Conservation (phyloP, 2,113 vertebrate species). For the Silurus asotus region DNA sequence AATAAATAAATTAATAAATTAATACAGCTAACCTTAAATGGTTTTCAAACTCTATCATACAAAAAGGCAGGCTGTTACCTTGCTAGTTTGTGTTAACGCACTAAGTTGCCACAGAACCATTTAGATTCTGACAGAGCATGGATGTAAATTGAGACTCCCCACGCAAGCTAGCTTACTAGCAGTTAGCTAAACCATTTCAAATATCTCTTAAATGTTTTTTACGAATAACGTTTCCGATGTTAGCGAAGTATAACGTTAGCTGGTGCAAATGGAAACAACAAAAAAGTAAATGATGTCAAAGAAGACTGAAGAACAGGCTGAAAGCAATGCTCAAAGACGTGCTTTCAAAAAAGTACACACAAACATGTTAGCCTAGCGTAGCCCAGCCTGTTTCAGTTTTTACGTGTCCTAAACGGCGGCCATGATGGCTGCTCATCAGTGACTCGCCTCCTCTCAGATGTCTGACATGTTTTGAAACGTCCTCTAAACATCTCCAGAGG, state of each 20-base stretch:
- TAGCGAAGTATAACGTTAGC: neutral
- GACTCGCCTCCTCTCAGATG: conserved; percentile 42
- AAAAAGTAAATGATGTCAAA: neutral
- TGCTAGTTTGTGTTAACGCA: neutral
- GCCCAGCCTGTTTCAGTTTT: neutral
- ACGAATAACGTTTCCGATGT: neutral
- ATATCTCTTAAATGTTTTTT: neutral
- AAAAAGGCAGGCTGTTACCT: neutral
- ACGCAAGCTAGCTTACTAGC: neutral
- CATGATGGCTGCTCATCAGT: conserved; percentile 40
- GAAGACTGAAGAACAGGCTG: neutral
- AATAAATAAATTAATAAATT: neutral
- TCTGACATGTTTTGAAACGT: conserved; percentile 56
- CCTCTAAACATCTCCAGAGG: conserved; percentile 47
- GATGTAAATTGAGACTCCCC: neutral
- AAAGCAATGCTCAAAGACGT: neutral
- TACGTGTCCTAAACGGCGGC: conserved; percentile 12
- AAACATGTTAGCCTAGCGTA: neutral
- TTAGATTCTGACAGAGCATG: neutral
- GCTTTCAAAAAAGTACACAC: neutral
- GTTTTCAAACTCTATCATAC: neutral
- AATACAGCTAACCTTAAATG: neutral
- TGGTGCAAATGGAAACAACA: neutral
- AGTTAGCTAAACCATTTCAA: neutral
- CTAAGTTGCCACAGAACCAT: neutral